These are phyloP conservation scores for Drosophila biarmipes DNA, from an alignment of 1,140 invertebrate species.

Conservation along the genomic window DNA sequence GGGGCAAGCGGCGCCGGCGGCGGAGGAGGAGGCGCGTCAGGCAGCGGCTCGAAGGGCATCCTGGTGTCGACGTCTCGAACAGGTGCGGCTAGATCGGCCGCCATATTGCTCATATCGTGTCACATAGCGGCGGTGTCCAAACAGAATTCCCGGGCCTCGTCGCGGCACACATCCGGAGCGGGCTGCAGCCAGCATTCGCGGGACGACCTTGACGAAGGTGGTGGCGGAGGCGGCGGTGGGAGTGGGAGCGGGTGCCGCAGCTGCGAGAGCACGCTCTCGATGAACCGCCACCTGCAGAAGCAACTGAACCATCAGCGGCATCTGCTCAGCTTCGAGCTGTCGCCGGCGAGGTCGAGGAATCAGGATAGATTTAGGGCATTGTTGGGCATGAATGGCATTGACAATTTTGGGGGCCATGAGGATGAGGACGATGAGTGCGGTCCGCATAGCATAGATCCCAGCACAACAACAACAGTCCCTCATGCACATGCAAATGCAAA, in stretches of 20 bases:
- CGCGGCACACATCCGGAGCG: slow-evolving; percentile 80
- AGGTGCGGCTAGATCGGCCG: slow-evolving; percentile 94
- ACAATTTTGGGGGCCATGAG: slow-evolving; percentile 68
- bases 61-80: slow-evolving; percentile 90
- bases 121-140: slow-evolving; percentile 87
- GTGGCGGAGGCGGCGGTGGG: slow-evolving; percentile 31
- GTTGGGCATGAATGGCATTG: slow-evolving; percentile 84
- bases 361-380: slow-evolving; percentile 84
- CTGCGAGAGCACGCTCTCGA: slow-evolving; percentile 81
- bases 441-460: slow-evolving; percentile 82
- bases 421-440: slow-evolving; percentile 70
- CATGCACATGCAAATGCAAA: slow-evolving; percentile 31
- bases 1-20: slow-evolving; percentile 75
- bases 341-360: slow-evolving; percentile 80
- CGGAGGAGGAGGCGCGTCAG: slow-evolving; percentile 21
- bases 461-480: slow-evolving; percentile 37
- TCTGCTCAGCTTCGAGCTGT: slow-evolving; percentile 83
- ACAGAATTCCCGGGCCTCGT: slow-evolving; percentile 76
- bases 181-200: slow-evolving; percentile 82
- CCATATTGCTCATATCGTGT: slow-evolving; percentile 95
- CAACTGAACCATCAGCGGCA: slow-evolving; percentile 84
- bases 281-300: slow-evolving; percentile 84
- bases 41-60: slow-evolving; percentile 85
- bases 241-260: slow-evolving; percentile 74
- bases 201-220: slow-evolving; percentile 74